phyloP scores from a whole-genome alignment of 2,888 invertebrate species.

The Athalia rosae region DNA sequence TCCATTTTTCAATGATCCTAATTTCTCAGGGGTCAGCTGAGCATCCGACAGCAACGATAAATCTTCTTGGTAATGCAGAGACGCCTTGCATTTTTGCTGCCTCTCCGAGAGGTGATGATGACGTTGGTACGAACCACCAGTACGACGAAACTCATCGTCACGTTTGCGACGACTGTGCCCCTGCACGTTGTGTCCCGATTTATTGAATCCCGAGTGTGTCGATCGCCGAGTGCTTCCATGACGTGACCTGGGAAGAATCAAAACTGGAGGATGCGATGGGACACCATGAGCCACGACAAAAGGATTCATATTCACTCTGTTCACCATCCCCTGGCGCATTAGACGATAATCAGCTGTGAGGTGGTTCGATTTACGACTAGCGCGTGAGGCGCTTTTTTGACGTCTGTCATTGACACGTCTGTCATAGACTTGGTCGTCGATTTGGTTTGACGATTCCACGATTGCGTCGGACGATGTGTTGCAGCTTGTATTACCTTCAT shows the following conservation, averaged over 20 bases:
- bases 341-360: conserved; percentile 3
- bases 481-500: neutral
- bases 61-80: neutral
- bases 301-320: conserved; percentile 8
- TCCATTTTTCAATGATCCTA: conserved; percentile 1
- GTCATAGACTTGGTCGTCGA: neutral
- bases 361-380: neutral
- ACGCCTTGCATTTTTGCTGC: neutral
- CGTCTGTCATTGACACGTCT: neutral
- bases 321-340: neutral
- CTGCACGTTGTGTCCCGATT: conserved; percentile 14
- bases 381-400: neutral
- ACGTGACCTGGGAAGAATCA: conserved; percentile 50
- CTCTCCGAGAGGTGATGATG: neutral
- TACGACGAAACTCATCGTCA: neutral
- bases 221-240: conserved; percentile 1
- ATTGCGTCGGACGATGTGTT: conserved; percentile 5
- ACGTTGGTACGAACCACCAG: conserved; percentile 17
- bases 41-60: neutral
- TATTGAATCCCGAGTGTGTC: neutral
- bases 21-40: conserved; percentile 18
- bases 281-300: conserved; percentile 1
- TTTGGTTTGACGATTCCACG: conserved; percentile 25
- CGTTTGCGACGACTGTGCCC: neutral
- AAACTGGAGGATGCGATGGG: conserved; percentile 43